These are phyloP conservation scores for Ctenopoma multispine DNA, from an alignment of 2,797 vertebrate genomes.

Conservation along the genomic window DNA sequence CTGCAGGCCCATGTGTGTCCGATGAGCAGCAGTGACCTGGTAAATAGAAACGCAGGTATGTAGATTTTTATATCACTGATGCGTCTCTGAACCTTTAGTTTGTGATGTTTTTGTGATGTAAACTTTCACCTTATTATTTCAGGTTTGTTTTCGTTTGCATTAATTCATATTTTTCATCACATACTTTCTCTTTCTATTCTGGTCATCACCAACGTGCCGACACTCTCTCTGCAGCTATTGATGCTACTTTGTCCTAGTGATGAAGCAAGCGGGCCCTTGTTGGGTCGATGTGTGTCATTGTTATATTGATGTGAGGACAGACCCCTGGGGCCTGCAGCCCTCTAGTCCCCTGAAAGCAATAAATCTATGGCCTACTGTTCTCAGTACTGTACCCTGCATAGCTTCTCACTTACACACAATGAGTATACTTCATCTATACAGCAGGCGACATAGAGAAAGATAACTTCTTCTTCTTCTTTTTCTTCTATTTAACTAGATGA, in stretches of 20 bases:
- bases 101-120: too few species aligned
- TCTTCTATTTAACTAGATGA: slow-evolving; percentile 4
- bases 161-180: neutral
- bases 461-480: too few species aligned
- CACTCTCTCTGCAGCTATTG: slow-evolving; percentile 73
- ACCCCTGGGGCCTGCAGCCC: slow-evolving; percentile 79
- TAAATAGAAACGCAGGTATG: too few species aligned
- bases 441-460: slow-evolving; percentile 5
- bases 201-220: slow-evolving; percentile 36
- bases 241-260: slow-evolving; percentile 80
- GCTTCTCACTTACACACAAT: slow-evolving; percentile 36
- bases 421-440: slow-evolving; percentile 5
- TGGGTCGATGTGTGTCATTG: slow-evolving; percentile 84
- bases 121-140: neutral
- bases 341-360: slow-evolving; percentile 82
- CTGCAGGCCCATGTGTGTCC: too few species aligned
- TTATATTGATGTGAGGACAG: slow-evolving; percentile 84
- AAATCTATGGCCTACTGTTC: slow-evolving; percentile 81
- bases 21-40: too few species aligned
- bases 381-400: slow-evolving; percentile 59
- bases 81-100: too few species aligned
- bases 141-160: neutral
- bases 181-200: neutral
- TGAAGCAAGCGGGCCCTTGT: slow-evolving; percentile 78
- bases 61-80: too few species aligned